phyloP scores from a whole-genome alignment of 2,888 invertebrate species.

The Philonicus albiceps region DNA sequence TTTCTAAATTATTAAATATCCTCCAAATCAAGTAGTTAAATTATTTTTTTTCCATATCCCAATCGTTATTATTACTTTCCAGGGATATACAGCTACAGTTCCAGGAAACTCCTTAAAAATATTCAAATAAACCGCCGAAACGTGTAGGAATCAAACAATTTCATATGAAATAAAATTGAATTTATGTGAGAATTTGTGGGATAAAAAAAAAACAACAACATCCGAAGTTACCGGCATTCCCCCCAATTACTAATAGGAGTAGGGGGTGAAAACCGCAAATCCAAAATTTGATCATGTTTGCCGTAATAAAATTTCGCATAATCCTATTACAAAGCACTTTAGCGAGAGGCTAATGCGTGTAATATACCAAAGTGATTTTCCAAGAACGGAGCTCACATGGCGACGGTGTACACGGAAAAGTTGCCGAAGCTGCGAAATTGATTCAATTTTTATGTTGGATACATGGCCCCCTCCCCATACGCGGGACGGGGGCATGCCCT shows the following conservation, averaged over 20 bases:
- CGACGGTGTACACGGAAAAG: neutral
- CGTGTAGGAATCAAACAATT: neutral
- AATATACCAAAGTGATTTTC: constrained; percentile 1
- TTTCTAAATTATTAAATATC: neutral
- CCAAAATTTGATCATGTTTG: constrained; percentile 12
- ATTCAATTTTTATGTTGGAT: constrained; percentile 37
- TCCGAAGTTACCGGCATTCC: neutral
- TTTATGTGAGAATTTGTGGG: neutral
- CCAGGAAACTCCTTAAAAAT: neutral
- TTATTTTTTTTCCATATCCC: neutral
- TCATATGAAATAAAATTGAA: neutral
- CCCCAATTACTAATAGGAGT: neutral
- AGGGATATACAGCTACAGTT: neutral
- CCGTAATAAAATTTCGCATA: constrained; percentile 16
- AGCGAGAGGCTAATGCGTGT: constrained; percentile 3
- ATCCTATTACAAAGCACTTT: constrained; percentile 3
- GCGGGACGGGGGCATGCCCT: neutral
- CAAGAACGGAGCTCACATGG: neutral
- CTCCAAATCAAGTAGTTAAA: neutral
- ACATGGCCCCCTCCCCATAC: neutral
- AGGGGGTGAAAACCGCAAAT: neutral
- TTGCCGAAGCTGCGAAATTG: constrained; percentile 27
- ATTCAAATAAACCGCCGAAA: neutral
- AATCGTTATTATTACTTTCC: neutral
- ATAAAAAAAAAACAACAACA: neutral